Conservation (phyloP, 2,888 invertebrate genomes). For the Tolmerus cingulatus region DNA sequence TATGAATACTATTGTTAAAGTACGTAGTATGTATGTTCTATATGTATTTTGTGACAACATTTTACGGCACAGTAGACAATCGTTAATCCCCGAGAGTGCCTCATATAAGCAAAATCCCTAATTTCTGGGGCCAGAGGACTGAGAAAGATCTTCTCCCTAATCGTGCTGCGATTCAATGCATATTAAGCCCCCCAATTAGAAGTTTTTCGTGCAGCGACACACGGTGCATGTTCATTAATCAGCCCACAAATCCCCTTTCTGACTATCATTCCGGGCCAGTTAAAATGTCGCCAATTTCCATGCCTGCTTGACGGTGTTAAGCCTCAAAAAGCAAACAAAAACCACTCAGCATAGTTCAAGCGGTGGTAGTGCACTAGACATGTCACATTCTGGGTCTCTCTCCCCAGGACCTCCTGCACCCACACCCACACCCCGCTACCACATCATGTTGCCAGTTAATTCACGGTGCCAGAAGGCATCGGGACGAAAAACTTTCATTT, state of each 20-base stretch:
- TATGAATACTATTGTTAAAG: too few species aligned
- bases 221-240: background rate
- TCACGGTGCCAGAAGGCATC: background rate
- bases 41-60: too few species aligned
- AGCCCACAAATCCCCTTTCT: background rate
- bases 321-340: background rate
- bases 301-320: background rate
- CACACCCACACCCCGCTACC: background rate
- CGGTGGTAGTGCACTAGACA: background rate
- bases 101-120: background rate
- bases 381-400: background rate
- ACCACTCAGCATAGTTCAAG: background rate
- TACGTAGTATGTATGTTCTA: too few species aligned
- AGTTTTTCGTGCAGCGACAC: background rate
- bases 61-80: background rate
- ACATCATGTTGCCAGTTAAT: constrained; percentile 4
- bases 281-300: background rate
- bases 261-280: background rate
- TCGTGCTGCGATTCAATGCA: background rate
- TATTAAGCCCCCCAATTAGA: background rate
- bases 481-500: constrained; percentile 22
- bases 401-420: background rate
- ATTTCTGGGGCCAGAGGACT: background rate
- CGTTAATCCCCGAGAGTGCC: background rate
- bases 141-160: background rate